A percentile compares a stretch with the other conserved stretches of the same genome.
Conservation (phyloP, 2,888 invertebrate genomes). For the Cerastis rubricosa region DNA sequence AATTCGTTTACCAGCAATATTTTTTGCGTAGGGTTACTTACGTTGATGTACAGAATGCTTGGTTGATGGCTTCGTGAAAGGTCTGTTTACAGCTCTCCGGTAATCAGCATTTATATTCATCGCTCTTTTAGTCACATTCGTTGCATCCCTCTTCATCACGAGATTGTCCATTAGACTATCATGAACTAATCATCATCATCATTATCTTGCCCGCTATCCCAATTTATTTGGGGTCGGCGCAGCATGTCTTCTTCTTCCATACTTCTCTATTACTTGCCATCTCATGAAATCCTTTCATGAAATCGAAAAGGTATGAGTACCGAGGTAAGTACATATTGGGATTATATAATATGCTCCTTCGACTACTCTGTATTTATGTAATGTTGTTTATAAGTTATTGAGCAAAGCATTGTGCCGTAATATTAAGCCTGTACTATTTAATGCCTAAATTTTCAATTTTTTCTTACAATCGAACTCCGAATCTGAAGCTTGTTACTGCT, state of each 20-base stretch:
- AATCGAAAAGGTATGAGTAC: background rate
- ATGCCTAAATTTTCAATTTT: conserved; percentile 25
- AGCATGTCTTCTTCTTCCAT: too few relatives aligned
- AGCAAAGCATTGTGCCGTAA: conserved; percentile 66
- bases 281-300: too few relatives aligned
- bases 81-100: background rate
- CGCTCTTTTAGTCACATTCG: background rate
- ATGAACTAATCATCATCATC: background rate
- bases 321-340: background rate
- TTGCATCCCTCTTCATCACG: background rate
- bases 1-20: too few relatives aligned
- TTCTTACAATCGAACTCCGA: conserved; percentile 45
- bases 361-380: conserved; percentile 45
- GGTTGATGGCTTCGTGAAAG: too few relatives aligned
- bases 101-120: background rate
- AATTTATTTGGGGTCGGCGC: too few relatives aligned
- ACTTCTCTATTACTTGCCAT: too few relatives aligned
- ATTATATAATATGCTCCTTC: conserved; percentile 4
- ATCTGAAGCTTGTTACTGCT: conserved; percentile 26
- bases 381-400: conserved; percentile 51
- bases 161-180: background rate
- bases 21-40: too few relatives aligned
- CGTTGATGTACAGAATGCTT: too few relatives aligned
- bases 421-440: conserved; percentile 53
- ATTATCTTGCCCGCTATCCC: too few relatives aligned